Conservation (phyloP, 2,113 vertebrate genomes). For the Motacilla tschutschensis region DNA sequence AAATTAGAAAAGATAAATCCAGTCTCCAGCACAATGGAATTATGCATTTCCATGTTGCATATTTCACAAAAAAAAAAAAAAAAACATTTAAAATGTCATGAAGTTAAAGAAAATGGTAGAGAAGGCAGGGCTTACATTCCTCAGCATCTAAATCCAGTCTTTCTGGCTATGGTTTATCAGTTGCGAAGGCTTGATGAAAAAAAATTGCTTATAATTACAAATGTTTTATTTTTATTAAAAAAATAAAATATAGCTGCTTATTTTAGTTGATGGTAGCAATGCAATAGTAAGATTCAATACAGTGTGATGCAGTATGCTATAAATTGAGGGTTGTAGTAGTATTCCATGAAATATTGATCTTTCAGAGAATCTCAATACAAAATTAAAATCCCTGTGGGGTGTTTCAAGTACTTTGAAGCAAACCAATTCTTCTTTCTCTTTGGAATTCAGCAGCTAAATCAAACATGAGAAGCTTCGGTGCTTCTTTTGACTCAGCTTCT, state of each 20-base stretch:
- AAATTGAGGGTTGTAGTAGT: conserved; percentile 7
- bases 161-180: background rate
- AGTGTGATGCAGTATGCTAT: background rate
- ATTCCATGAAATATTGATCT: conserved; percentile 52
- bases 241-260: background rate
- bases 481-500: conserved; percentile 1
- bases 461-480: background rate
- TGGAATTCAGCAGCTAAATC: conserved; percentile 2
- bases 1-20: background rate
- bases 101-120: background rate
- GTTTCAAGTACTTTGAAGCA: conserved; percentile 26
- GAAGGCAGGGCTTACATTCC: background rate
- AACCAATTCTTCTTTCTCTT: conserved; percentile 12
- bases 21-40: background rate
- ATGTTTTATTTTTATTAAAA: conserved; percentile 11
- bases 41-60: background rate
- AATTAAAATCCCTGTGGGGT: conserved; percentile 27
- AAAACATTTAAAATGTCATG: background rate
- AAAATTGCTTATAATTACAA: conserved; percentile 26
- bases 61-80: background rate
- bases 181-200: background rate
- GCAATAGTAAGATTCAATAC: background rate
- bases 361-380: conserved; percentile 31
- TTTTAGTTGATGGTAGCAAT: conserved; percentile 25
- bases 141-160: background rate